These are phyloP conservation scores for Halictus ligatus DNA, from an alignment of 2,888 invertebrate genomes.

Conservation along the genomic window DNA sequence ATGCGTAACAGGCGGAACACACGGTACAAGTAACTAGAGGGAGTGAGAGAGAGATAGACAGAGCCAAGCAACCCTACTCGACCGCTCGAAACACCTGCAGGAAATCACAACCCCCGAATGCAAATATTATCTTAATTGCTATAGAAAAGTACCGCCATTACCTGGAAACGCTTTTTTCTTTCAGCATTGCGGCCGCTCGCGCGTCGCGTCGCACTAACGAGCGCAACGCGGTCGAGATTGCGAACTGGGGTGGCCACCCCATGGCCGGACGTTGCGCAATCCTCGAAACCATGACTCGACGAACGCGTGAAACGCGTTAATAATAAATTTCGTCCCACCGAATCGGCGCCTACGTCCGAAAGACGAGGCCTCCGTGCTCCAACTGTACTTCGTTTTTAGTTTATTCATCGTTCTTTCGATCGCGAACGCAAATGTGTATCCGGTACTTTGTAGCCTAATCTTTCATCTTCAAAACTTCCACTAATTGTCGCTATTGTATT, in stretches of 20 bases:
- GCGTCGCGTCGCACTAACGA: conserved; percentile 45
- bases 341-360: background rate
- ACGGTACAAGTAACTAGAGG: conserved; percentile 73
- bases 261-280: conserved; percentile 17
- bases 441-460: too few species aligned
- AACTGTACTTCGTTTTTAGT: background rate
- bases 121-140: conserved; percentile 84
- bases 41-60: background rate
- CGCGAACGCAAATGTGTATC: too few species aligned
- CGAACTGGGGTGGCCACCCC: conserved; percentile 12
- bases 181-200: conserved; percentile 24
- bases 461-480: too few species aligned
- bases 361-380: background rate
- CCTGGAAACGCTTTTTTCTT: conserved; percentile 66
- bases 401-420: background rate
- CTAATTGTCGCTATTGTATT: too few species aligned
- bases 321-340: conserved; percentile 40
- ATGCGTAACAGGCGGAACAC: conserved; percentile 62
- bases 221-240: conserved; percentile 48
- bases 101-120: conserved; percentile 83
- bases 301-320: conserved; percentile 40
- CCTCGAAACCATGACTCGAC: conserved; percentile 51
- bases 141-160: conserved; percentile 75
- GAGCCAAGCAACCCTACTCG: conserved; percentile 62
- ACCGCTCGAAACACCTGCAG: conserved; percentile 81